These are phyloP conservation scores for Orius laevigatus DNA, from an alignment of 1,140 invertebrate genomes.

Conservation along the genomic window DNA sequence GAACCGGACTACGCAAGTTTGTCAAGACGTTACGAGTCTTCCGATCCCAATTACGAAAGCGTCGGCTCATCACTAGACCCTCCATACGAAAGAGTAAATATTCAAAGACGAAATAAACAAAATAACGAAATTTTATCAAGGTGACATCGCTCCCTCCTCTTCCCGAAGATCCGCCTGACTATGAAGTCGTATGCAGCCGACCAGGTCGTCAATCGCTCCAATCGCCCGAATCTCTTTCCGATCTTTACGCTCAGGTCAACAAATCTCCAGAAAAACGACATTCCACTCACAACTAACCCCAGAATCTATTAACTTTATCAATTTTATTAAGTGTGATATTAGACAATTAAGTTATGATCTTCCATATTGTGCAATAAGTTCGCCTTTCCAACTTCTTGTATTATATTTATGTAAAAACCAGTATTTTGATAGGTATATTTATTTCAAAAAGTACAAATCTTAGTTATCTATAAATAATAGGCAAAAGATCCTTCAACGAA, in stretches of 20 bases:
- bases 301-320: too few species aligned
- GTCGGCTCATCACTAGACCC: slow-evolving; percentile 16
- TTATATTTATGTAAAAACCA: too few species aligned
- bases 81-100: slow-evolving; percentile 17
- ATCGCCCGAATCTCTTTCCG: not conserved
- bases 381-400: too few species aligned
- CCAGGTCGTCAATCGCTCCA: not conserved
- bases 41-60: slow-evolving; percentile 21
- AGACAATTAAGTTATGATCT: too few species aligned
- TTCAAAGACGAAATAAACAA: not conserved
- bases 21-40: slow-evolving; percentile 13
- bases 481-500: too few species aligned
- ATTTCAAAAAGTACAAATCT: too few species aligned
- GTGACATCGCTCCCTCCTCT: not conserved
- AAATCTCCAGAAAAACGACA: slow-evolving; percentile 13
- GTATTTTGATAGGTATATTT: too few species aligned
- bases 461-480: too few species aligned
- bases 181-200: slow-evolving; percentile 10
- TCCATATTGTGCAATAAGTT: too few species aligned
- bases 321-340: too few species aligned
- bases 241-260: slow-evolving; percentile 13
- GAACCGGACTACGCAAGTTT: slow-evolving; percentile 23
- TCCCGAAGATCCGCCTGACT: slow-evolving; percentile 11
- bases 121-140: not conserved
- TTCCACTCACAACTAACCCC: not conserved